Base-by-base conservation (phyloP, 1,140 invertebrate genomes). In the Drosophila guanche region DNA sequence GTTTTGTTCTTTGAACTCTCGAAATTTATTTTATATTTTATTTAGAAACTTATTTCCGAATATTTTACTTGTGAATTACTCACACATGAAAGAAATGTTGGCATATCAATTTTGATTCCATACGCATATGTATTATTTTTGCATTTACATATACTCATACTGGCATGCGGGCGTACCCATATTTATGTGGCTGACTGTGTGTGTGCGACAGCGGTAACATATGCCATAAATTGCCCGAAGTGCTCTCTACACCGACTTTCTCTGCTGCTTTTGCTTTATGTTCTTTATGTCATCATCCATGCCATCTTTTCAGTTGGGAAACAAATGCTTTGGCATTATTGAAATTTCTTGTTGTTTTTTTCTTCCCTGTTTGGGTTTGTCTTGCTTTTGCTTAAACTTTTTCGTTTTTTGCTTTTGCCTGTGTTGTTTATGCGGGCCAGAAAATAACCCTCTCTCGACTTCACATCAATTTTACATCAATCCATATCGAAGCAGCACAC, bases 71-170 rank as follows among this genome's bases (percentile, higher is more conserved):
- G 83, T 81, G 78, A 86, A 86, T 86, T 88, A 86, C 74, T 86
- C 69, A 86, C 77, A 88, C 81, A 85, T 85, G 81, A 84, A 76
- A 52, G 46, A 86, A 81, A 88, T 76, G 74, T 81, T 85, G 73
- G 81, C 81, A 86, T 88, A 86, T 86, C 83, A 86, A 86, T 86
- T 86, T 86, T 77, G 70, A 81, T 81, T 77, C 83, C 83, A 81
- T 71, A 81, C 78, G 83, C 83, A 86, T 79, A 78, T 75, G 73
- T 86, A 86, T 86, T 86, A 86, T 86, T 86, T 86, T 68, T 77
- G 65, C 81, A 86, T 86, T 86, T 86, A 85, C 83, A 86, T 83
- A 86, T 83, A 83, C 62, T 37, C 10, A 37, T 37, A 12, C 33
- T 4, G 3, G 3, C 8, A 33, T 37, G 33, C 8, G 33, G 33